Percentiles rank a stretch among this genome's conserved stretches.
phyloP scores from a whole-genome alignment of 2,113 vertebrate species.

The Corydoras maculifer region DNA sequence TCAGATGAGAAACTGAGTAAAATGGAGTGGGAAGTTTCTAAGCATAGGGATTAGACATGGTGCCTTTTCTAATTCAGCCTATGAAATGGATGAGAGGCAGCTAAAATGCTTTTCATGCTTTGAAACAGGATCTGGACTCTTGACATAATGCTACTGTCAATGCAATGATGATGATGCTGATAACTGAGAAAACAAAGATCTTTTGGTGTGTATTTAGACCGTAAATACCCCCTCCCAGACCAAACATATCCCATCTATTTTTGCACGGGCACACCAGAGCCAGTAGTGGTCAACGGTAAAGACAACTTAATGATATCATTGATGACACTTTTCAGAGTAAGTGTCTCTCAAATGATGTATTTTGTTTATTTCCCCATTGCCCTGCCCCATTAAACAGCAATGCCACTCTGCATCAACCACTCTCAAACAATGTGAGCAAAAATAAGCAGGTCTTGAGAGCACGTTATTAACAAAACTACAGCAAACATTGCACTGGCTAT shows the following conservation, averaged over 20 bases:
- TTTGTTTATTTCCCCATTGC: background rate
- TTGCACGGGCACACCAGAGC: background rate
- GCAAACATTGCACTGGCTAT: background rate
- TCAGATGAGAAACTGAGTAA: background rate
- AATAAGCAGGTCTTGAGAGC: background rate
- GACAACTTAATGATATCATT: background rate
- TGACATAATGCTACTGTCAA: background rate
- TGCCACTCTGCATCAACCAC: background rate
- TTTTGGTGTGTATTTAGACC: background rate
- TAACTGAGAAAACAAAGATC: background rate
- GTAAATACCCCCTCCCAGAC: too few species aligned
- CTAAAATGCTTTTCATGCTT: background rate
- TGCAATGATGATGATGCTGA: background rate
- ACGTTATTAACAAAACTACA: background rate
- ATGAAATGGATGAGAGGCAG: background rate
- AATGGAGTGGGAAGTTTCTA: background rate
- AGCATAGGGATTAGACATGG: background rate
- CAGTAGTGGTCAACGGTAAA: background rate
- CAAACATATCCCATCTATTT: background rate
- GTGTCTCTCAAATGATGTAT: background rate
- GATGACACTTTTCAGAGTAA: background rate
- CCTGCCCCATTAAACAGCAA: background rate
- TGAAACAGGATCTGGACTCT: background rate
- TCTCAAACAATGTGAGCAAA: background rate
- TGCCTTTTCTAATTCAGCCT: background rate